Evolutionary conservation across 2,888 invertebrate species (phyloP), one percentile per base, ranked within the genome.

Genomic region (Pheosia tremula): DNA sequence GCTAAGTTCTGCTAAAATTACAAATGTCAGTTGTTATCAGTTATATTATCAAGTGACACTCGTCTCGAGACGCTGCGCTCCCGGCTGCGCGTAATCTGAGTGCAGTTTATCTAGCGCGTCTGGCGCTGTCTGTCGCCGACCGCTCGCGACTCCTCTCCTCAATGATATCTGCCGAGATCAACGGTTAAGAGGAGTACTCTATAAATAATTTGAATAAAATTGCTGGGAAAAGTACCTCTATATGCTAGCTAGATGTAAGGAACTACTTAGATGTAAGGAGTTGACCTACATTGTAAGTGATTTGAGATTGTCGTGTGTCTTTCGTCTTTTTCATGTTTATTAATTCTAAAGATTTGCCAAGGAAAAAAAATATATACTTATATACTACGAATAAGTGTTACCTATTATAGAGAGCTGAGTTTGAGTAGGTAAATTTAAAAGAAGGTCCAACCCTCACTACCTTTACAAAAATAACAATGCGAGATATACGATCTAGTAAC

Each of bases 51-150:
- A 41, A 5, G 41, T 7, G 5, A 41, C 8, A 41, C 8, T 41
- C 5, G 8, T 41, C 8, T 41, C 5, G 9, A 45, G 43, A 45
- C 9, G 47, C 47, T 24, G 24, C 47, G n/a, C 11, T 47, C 47
- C 5, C 47, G 4, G n/a, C n/a, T n/a, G 11, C 47, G 11, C n/a
- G 52, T 52, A 52, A 24, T 52, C 36, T 8, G 13, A 52, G 36
- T 24, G 52, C 52, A 52, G 52, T 52, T 13, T 52, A 52, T n/a
- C 47, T 47, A n/a, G 47, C 47, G 47, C 47, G 47, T 47, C n/a
- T 9, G 47, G 11, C 47, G n/a, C 11, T n/a, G 47, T 3, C 53
- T 37, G 53, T 37, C 53, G 10, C 3, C 37, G 53, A 37, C 9
- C 53, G 13, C 52, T 50, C 24, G 50, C 1, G 37, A 53, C 53